Conservation (phyloP, 2,888 invertebrate genomes). For the Nycteola revayana region DNA sequence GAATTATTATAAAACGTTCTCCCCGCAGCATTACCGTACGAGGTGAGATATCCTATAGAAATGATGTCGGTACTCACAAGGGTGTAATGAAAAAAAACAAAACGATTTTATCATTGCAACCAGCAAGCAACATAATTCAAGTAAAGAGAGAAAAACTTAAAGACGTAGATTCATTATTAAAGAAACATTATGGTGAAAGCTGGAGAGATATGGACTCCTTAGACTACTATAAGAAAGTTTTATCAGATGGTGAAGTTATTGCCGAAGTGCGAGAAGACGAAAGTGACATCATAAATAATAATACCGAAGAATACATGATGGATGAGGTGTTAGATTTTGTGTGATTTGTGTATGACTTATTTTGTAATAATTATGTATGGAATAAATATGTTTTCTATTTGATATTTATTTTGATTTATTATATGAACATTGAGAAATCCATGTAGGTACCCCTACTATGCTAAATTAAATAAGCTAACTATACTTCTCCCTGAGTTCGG, state of each 20-base stretch:
- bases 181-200: slow-evolving; percentile 6
- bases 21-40: background rate
- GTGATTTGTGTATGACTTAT: background rate
- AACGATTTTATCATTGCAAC: too few relatives aligned
- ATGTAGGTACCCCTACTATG: slow-evolving; percentile 2
- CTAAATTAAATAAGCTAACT: too few relatives aligned
- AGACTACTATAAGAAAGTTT: slow-evolving; percentile 5
- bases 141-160: slow-evolving; percentile 2
- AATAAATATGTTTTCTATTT: slow-evolving; percentile 6
- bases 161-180: background rate
- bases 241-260: slow-evolving; percentile 1
- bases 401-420: slow-evolving; percentile 9
- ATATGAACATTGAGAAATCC: slow-evolving; percentile 6
- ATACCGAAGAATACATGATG: slow-evolving; percentile 4
- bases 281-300: slow-evolving; percentile 1
- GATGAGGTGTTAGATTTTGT: slow-evolving; percentile 8
- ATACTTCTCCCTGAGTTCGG: slow-evolving; percentile 1
- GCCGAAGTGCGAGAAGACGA: slow-evolving; percentile 1
- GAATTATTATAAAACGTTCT: slow-evolving; percentile 7
- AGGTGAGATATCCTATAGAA: slow-evolving; percentile 7
- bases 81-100: slow-evolving; percentile 3
- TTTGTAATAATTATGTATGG: slow-evolving; percentile 4
- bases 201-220: slow-evolving; percentile 5
- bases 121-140: slow-evolving; percentile 1
- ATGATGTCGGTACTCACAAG: slow-evolving; percentile 3